A percentile compares a stretch with the other conserved stretches of the same genome.
Conservation (phyloP, 2,888 invertebrate species). For the Synergus gifuensis region DNA sequence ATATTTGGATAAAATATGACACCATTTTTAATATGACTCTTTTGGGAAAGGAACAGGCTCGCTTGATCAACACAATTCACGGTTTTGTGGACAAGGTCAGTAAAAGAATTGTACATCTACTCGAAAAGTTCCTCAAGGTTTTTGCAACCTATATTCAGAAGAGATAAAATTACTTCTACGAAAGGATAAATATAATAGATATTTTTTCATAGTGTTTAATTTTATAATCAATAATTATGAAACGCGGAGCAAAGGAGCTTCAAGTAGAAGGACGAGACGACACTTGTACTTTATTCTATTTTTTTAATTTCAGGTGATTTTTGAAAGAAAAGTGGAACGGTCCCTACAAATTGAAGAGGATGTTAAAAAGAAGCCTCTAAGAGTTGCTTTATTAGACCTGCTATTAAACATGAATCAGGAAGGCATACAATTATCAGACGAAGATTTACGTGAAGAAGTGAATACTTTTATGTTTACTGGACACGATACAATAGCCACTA, state of each 20-base stretch:
- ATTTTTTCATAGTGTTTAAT: too few relatives aligned
- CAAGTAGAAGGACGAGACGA: too few relatives aligned
- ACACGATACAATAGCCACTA: slow-evolving; percentile 81
- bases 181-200: not conserved
- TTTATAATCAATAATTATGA: too few relatives aligned
- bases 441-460: slow-evolving; percentile 74
- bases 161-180: not conserved
- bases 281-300: not conserved
- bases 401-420: slow-evolving; percentile 78
- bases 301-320: slow-evolving; percentile 63
- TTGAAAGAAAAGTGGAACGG: slow-evolving; percentile 64
- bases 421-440: slow-evolving; percentile 70
- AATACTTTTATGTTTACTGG: slow-evolving; percentile 78
- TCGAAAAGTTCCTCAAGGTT: slow-evolving; percentile 2
- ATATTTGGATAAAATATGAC: slow-evolving; percentile 80
- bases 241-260: too few relatives aligned
- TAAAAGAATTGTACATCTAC: slow-evolving; percentile 6
- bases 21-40: slow-evolving; percentile 77
- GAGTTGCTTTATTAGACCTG: slow-evolving; percentile 79
- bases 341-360: slow-evolving; percentile 58
- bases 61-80: slow-evolving; percentile 78
- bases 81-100: slow-evolving; percentile 79
- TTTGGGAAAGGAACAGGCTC: slow-evolving; percentile 77
- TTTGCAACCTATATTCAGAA: not conserved
- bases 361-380: slow-evolving; percentile 54